Evolutionary conservation across 2,888 invertebrate species (phyloP), one percentile per base, ranked within the genome.

Genomic region (Mayetiola destructor): DNA sequence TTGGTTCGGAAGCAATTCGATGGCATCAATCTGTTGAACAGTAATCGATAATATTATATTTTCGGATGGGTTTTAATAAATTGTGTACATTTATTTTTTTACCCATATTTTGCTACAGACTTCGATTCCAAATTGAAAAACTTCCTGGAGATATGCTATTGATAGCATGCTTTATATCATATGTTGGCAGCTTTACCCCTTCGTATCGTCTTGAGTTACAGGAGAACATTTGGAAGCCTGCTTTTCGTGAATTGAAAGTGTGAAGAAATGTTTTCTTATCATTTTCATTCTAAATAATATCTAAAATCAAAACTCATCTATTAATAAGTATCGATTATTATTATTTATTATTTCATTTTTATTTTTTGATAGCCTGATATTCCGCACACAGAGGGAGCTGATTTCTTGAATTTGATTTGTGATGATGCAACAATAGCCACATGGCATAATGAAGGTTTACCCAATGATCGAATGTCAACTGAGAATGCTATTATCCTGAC

Each of bases 361-460:
- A 27, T 10, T 8, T 1, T 48, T 27, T 2, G 16, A 27, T 63
- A 84, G 76, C 81, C 82, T 0, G 80, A 80, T 62, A 89, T 95
- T 63, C 88, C 91, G 0, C 81, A 84, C 63, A 88, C 91, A 0
- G 80, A 80, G 59, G 82, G 80, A 36, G 73, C 90, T 57, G 92
- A 95, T 68, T 87, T 89, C 0, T 73, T 95, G 57, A 71, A 81
- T 2, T 76, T 94, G 68, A 73, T 96, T 61, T 89, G 92, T 4
- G 93, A 95, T 67, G 93, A 93, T 69, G 94, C 95, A 0, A 84
- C 85, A 69, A 82, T 95, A 61, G 95, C 95, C 0, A 76, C 80
- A 55, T 96, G 96, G 96, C 93, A 94, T 69, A 95, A 95, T 69
- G 91, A 93, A 72, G 93, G 87, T 0, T 73, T 96, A 57, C 95